Evolutionary conservation across 2,113 vertebrate species (phyloP).

Genomic region (Trematocara variabile): DNA sequence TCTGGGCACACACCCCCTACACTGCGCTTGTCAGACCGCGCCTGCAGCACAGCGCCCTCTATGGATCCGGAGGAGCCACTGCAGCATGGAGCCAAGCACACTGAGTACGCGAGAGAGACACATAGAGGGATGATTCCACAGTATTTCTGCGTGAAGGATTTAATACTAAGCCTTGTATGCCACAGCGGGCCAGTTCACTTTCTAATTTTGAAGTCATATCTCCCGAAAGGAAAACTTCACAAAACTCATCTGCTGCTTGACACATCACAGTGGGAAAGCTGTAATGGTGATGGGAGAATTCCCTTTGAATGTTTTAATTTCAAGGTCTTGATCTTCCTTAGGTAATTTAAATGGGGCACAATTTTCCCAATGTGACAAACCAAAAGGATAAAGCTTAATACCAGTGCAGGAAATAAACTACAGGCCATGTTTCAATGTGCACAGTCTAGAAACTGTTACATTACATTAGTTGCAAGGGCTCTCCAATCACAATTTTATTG

Average conservation of each 20-base stretch:
- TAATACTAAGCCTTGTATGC: background rate
- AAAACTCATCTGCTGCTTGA: background rate
- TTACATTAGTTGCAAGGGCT: background rate
- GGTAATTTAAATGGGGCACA: background rate
- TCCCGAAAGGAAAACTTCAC: background rate
- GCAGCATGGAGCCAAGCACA: background rate
- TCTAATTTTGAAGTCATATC: background rate
- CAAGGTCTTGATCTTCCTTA: background rate
- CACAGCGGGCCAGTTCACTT: background rate
- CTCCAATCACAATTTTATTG: background rate
- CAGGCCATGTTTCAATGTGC: background rate
- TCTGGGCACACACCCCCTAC: no score
- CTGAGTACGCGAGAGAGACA: background rate
- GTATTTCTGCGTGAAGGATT: background rate
- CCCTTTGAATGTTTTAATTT: background rate
- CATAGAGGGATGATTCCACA: background rate
- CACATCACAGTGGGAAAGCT: background rate
- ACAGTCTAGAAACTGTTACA: background rate
- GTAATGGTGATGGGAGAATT: background rate
- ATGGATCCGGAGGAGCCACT: conserved; percentile 29
- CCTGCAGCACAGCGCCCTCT: conserved; percentile 25
- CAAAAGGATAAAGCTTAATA: background rate
- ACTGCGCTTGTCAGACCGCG: background rate
- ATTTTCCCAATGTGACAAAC: background rate
- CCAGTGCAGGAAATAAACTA: background rate